A percentile compares a stretch with the other conserved stretches of the same genome.
phyloP scores from a whole-genome alignment of 2,888 invertebrate species.

The Smittia sp. region DNA sequence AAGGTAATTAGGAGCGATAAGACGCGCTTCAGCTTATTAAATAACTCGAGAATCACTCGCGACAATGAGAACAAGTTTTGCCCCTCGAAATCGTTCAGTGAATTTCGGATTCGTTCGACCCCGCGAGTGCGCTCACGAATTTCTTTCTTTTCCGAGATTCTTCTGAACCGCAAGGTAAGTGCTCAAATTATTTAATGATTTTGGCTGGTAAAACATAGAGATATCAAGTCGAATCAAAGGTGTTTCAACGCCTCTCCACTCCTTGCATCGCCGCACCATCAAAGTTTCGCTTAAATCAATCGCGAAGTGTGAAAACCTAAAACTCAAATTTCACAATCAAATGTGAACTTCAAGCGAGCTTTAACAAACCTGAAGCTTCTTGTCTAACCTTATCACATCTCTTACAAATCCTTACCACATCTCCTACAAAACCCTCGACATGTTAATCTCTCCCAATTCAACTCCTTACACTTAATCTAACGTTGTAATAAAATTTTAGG shows the following conservation, averaged over 20 bases:
- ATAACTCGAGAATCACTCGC: background rate
- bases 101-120: background rate
- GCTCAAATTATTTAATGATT: background rate
- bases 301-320: too few species aligned
- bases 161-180: conserved; percentile 10
- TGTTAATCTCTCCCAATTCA: background rate
- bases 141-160: conserved; percentile 3
- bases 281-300: too few species aligned
- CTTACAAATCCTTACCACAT: background rate
- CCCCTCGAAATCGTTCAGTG: background rate
- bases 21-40: background rate
- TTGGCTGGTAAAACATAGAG: background rate
- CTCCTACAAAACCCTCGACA: background rate
- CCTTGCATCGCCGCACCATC: too few species aligned
- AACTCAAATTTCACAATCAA: too few species aligned
- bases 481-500: conserved; percentile 14
- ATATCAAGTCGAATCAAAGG: too few species aligned
- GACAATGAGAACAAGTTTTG: background rate
- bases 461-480: background rate
- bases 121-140: background rate
- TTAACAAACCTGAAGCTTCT: too few species aligned
- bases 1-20: background rate
- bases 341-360: too few species aligned
- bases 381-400: too few species aligned
- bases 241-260: too few species aligned